These are phyloP conservation scores for Stenotaenia linearis DNA, from an alignment of 2,888 invertebrate genomes.

Conservation along the genomic window DNA sequence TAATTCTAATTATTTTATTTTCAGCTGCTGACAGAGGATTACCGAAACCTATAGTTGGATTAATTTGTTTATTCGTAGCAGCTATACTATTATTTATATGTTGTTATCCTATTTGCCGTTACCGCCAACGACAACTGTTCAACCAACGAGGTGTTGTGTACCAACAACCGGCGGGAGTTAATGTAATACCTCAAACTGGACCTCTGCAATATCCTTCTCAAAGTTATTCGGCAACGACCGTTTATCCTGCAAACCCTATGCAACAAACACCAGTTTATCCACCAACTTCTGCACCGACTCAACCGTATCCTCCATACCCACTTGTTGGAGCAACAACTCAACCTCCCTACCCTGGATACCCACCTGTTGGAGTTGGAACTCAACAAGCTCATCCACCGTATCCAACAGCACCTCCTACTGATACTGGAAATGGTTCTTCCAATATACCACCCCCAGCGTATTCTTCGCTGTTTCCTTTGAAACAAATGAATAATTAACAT, in stretches of 20 bases:
- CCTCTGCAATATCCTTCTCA: not conserved
- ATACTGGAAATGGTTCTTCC: not conserved
- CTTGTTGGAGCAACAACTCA: too few species aligned
- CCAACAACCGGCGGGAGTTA: not conserved
- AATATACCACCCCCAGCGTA: not conserved
- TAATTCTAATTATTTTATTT: too few species aligned
- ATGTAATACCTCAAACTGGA: not conserved
- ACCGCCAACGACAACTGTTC: not conserved
- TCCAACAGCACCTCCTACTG: not conserved
- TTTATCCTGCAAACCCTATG: too few species aligned
- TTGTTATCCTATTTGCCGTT: not conserved
- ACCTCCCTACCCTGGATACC: too few species aligned
- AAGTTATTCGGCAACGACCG: not conserved
- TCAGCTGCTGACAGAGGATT: not conserved
- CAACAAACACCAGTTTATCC: not conserved
- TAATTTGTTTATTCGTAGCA: not conserved
- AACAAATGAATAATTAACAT: not conserved
- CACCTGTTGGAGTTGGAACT: too few species aligned
- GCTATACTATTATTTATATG: not conserved
- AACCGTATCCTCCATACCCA: too few species aligned
- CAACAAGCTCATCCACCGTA: too few species aligned
- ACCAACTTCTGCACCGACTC: too few species aligned
- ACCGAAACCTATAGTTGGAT: not conserved
- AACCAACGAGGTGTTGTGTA: not conserved
- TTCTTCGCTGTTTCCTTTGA: not conserved